Conservation (phyloP, 2,113 vertebrate species). For the Eonycteris spelaea region DNA sequence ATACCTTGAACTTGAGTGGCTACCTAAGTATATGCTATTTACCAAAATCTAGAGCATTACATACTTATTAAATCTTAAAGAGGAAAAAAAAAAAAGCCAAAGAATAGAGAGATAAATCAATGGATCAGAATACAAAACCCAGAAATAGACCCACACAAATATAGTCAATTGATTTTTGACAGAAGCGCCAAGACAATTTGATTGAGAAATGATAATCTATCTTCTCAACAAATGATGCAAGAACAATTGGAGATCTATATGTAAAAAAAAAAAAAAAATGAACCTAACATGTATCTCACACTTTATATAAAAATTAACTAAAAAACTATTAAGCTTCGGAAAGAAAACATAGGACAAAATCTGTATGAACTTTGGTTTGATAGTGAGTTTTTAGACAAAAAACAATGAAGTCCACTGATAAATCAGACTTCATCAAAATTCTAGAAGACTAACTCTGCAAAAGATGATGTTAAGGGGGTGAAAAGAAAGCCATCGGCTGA, state of each 20-base stretch:
- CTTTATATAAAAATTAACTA: background rate
- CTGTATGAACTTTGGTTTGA: slow-evolving; percentile 8
- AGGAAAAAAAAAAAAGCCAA: background rate
- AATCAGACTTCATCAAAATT: background rate
- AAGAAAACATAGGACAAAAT: background rate
- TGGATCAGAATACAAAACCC: background rate
- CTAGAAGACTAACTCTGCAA: background rate
- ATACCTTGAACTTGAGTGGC: background rate
- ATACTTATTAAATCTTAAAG: background rate
- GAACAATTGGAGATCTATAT: background rate
- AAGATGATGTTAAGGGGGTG: background rate
- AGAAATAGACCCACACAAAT: background rate
- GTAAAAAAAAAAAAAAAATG: background rate
- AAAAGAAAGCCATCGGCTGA: background rate
- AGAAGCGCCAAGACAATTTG: background rate
- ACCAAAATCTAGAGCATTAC: background rate
- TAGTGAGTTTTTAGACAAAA: slow-evolving; percentile 9
- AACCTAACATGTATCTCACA: background rate
- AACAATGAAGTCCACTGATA: background rate
- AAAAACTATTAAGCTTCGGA: slow-evolving; percentile 6
- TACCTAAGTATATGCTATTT: background rate
- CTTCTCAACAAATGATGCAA: slow-evolving; percentile 15
- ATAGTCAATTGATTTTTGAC: background rate
- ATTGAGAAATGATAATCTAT: background rate
- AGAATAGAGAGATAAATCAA: background rate